A percentile compares a stretch with the other conserved stretches of the same genome.
phyloP scores from a whole-genome alignment of 1,140 invertebrate genomes.

The Neodiprion lecontei region DNA sequence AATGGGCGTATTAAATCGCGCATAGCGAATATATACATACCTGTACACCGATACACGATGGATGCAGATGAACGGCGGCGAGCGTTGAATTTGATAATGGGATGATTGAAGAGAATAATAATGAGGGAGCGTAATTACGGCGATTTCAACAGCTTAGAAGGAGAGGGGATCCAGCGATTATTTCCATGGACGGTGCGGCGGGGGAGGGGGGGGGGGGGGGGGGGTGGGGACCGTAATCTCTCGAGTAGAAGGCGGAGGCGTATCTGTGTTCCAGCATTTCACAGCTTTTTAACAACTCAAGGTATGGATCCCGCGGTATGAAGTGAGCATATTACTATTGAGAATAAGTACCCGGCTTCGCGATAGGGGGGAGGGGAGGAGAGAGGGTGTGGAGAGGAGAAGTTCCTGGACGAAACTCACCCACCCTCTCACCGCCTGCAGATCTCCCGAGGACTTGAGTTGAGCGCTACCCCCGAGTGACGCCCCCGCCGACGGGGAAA shows the following conservation, averaged over 20 bases:
- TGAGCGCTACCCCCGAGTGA: not conserved
- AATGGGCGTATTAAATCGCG: too few species aligned
- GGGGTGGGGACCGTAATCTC: slow-evolving; percentile 28
- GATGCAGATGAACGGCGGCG: too few species aligned
- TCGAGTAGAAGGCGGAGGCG: slow-evolving; percentile 32
- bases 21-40: too few species aligned
- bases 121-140: slow-evolving; percentile 11
- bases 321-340: slow-evolving; percentile 65
- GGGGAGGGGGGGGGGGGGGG: not conserved
- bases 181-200: slow-evolving; percentile 26
- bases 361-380: slow-evolving; percentile 40
- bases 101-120: slow-evolving; percentile 8
- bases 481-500: too few species aligned
- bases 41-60: too few species aligned
- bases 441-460: not conserved
- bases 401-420: too few species aligned
- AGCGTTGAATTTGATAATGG: too few species aligned
- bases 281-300: slow-evolving; percentile 6
- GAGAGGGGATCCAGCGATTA: not conserved
- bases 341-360: slow-evolving; percentile 63
- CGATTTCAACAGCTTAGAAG: slow-evolving; percentile 4
- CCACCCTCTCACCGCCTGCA: too few species aligned
- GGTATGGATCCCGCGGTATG: slow-evolving; percentile 46
- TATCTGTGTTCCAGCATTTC: too few species aligned
- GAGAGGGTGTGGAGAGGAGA: slow-evolving; percentile 28